Percentiles rank a stretch among this genome's conserved stretches.
These are phyloP conservation scores for Temnothorax nylanderi DNA, from an alignment of 1,140 invertebrate species.

Conservation along the genomic window DNA sequence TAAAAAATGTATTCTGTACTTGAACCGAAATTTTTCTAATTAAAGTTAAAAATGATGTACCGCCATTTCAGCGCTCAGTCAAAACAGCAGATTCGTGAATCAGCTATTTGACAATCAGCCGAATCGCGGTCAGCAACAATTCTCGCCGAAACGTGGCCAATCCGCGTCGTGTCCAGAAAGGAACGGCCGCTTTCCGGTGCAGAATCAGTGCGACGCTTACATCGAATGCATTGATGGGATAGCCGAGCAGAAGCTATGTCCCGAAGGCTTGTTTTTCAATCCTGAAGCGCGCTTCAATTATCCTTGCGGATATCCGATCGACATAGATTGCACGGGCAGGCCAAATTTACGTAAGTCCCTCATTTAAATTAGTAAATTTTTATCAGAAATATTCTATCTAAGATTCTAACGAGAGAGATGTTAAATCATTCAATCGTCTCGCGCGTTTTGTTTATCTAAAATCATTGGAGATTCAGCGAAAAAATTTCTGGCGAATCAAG, in stretches of 20 bases:
- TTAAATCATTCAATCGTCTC: not conserved
- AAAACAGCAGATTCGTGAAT: slow-evolving; percentile 40
- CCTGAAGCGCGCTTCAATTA: slow-evolving; percentile 90
- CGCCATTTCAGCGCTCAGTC: slow-evolving; percentile 35
- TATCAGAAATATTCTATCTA: not conserved
- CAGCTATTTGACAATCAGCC: slow-evolving; percentile 35
- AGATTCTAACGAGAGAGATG: not conserved
- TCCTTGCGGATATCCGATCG: slow-evolving; percentile 94
- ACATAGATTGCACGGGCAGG: slow-evolving; percentile 91
- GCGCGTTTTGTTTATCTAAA: not conserved
- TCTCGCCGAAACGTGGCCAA: not conserved
- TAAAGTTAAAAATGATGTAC: not conserved
- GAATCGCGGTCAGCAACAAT: slow-evolving; percentile 12
- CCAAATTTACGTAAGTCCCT: slow-evolving; percentile 89
- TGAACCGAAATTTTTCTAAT: not conserved
- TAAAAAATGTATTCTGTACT: not conserved
- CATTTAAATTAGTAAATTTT: not conserved
- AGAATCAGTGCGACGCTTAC: slow-evolving; percentile 91
- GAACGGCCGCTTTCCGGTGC: slow-evolving; percentile 90
- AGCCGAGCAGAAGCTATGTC: slow-evolving; percentile 91
- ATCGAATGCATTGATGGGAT: slow-evolving; percentile 91
- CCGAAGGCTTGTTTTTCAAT: slow-evolving; percentile 94
- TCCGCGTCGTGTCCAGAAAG: slow-evolving; percentile 87
- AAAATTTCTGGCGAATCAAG: not conserved
- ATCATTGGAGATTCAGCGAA: not conserved